These are phyloP conservation scores for Metacarcinus magister DNA, from an alignment of 2,888 invertebrate genomes.

Conservation along the genomic window DNA sequence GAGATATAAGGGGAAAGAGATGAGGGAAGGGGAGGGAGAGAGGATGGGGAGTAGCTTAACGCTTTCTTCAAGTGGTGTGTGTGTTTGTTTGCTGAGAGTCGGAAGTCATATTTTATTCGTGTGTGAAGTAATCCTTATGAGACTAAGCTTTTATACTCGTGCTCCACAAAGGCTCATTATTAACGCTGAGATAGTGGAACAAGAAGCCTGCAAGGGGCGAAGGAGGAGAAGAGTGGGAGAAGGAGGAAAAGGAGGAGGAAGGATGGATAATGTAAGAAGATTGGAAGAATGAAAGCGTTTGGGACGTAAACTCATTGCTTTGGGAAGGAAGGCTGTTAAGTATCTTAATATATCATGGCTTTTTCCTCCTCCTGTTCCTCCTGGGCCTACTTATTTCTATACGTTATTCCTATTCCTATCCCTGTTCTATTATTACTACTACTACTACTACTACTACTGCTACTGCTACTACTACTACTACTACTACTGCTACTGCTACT, in stretches of 20 bases:
- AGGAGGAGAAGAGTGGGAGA: background rate
- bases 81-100: background rate
- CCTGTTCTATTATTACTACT: slow-evolving; percentile 38
- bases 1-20: background rate
- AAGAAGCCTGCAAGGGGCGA: background rate
- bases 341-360: background rate
- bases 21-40: background rate
- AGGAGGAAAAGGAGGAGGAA: background rate
- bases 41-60: background rate
- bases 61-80: background rate
- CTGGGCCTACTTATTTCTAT: background rate
- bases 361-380: background rate
- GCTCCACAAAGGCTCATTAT: slow-evolving; percentile 27
- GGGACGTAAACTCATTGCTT: background rate
- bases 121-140: background rate
- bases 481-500: slow-evolving; percentile 83
- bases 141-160: background rate
- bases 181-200: background rate
- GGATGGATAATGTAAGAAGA: background rate
- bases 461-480: slow-evolving; percentile 82
- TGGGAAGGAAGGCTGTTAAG: background rate
- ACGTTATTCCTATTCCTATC: background rate
- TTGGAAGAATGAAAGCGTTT: background rate
- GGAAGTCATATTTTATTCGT: background rate
- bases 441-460: slow-evolving; percentile 82